Base-by-base conservation (phyloP, 1,140 invertebrate species). In the Conus ventricosus region DNA sequence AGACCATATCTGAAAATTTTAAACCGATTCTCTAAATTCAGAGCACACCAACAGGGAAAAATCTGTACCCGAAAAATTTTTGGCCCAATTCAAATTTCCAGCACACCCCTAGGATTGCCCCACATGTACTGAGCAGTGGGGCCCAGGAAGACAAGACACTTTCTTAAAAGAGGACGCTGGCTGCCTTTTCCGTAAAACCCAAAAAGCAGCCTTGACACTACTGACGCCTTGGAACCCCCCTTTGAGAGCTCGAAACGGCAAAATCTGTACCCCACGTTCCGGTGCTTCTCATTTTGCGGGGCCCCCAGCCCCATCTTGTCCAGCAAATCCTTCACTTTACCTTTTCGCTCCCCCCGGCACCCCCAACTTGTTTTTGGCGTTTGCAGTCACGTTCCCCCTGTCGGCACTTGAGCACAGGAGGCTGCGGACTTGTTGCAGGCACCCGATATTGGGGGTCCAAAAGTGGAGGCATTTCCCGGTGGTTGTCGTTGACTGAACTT, bases 261-360 rank as follows among this genome's bases (percentile, higher is more conserved):
- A 91, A 55, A 92, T 92, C 91, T 91, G 51, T 92, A 88, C n/a
- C 94, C 93, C 54, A 94, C 90, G 89, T 89, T 93, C 2, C 23
- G 15, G 92, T 88, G n/a, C 87, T 83, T 23, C 90, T 90, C 51
- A 95, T 75, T 94, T 91, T 10, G 93, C 90, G 90, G 87, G 13
- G 94, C n/a, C n/a, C 94, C 93, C 93, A 94, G 20, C n/a, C 91
- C 84, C 76, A 95, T 89, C 89, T 94, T 95, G n/a, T 91, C 80
- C 88, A 88, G 25, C 75, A 95, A 81, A 5, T 85, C 89, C 39
- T 88, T 78, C 13, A 91, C 82, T n/a, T 51, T 90, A 81, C 5
- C 89, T n/a, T 89, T n/a, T 57, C 39, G 6, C 84, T 20, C 57
- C 39, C 85, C 71, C 51, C n/a, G 17, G 8, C 20, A 23, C n/a